Percentiles rank a stretch among this genome's conserved stretches.
These are phyloP conservation scores for Reinhardtius hippoglossoides DNA, from an alignment of 2,113 vertebrate genomes.

Conservation along the genomic window DNA sequence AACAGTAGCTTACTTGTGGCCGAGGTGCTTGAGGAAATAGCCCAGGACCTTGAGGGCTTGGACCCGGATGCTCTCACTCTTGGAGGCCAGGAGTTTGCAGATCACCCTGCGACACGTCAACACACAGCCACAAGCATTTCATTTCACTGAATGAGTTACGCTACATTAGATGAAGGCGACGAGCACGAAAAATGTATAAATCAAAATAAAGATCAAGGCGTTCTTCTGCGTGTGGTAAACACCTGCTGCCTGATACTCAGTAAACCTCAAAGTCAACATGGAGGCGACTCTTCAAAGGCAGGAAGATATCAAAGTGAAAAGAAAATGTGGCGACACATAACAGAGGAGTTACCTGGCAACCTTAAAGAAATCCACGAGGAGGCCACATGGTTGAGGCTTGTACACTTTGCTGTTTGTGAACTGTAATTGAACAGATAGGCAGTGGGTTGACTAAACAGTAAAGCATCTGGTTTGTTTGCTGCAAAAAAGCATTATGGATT, in stretches of 20 bases:
- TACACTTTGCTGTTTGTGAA: too few relatives aligned
- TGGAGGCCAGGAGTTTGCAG: slow-evolving; percentile 98
- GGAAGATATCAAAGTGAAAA: slow-evolving; percentile 9
- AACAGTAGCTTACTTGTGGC: slow-evolving; percentile 93
- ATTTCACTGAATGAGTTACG: neutral
- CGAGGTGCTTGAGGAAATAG: slow-evolving; percentile 98
- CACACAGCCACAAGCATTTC: slow-evolving; percentile 9
- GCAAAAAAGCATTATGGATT: too few relatives aligned
- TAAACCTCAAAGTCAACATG: slow-evolving; percentile 29
- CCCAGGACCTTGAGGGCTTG: slow-evolving; percentile 98
- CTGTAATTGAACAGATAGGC: too few relatives aligned
- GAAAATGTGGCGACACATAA: neutral
- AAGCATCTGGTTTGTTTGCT: too few relatives aligned
- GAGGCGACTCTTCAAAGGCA: slow-evolving; percentile 35
- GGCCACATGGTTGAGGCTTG: too few relatives aligned
- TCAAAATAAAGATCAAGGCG: neutral
- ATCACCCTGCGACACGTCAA: slow-evolving; percentile 87
- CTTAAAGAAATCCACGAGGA: slow-evolving; percentile 17
- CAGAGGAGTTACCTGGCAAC: slow-evolving; percentile 50
- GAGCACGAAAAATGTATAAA: neutral
- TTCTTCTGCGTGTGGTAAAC: slow-evolving; percentile 2
- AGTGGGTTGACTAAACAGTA: neutral
- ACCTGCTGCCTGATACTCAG: slow-evolving; percentile 26
- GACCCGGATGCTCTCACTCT: slow-evolving; percentile 98
- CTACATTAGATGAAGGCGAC: neutral